Evolutionary conservation across 2,113 vertebrate species (phyloP).

Genomic region (Hemiscyllium ocellatum): DNA sequence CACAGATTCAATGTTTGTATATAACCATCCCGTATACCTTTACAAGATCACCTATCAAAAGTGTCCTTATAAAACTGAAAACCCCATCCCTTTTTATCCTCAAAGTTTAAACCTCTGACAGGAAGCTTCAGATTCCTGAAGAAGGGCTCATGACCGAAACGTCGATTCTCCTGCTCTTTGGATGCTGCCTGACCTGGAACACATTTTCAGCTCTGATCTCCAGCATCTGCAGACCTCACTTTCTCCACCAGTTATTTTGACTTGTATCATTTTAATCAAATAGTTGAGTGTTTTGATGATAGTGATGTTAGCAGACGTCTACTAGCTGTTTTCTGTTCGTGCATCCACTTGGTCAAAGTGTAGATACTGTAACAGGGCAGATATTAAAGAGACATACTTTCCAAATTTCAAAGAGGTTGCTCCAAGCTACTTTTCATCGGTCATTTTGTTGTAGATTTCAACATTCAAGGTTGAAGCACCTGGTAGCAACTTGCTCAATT

Average conservation of each 20-base stretch:
- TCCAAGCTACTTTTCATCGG: not conserved
- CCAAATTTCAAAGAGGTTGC: not conserved
- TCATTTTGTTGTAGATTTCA: not conserved
- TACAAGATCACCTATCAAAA: not conserved
- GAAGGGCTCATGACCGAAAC: no score
- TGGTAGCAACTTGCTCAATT: constrained; percentile 19
- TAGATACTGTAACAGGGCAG: not conserved
- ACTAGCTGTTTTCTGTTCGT: not conserved
- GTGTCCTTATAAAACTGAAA: not conserved
- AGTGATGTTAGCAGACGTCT: not conserved
- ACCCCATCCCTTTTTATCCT: not conserved
- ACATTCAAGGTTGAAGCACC: not conserved
- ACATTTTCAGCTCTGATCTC: no score
- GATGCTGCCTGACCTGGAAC: no score
- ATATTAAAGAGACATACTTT: not conserved
- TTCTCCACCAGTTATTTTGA: not conserved
- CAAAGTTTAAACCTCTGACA: not conserved
- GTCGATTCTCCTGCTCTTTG: no score
- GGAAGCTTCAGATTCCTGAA: no score
- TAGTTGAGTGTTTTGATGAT: not conserved
- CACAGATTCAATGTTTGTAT: not conserved
- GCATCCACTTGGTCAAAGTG: not conserved
- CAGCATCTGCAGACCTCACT: no score
- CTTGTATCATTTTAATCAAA: not conserved
- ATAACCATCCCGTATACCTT: not conserved